These are phyloP conservation scores for Brachypodius melanocephalos DNA, from an alignment of 2,113 vertebrate genomes.

Conservation along the genomic window DNA sequence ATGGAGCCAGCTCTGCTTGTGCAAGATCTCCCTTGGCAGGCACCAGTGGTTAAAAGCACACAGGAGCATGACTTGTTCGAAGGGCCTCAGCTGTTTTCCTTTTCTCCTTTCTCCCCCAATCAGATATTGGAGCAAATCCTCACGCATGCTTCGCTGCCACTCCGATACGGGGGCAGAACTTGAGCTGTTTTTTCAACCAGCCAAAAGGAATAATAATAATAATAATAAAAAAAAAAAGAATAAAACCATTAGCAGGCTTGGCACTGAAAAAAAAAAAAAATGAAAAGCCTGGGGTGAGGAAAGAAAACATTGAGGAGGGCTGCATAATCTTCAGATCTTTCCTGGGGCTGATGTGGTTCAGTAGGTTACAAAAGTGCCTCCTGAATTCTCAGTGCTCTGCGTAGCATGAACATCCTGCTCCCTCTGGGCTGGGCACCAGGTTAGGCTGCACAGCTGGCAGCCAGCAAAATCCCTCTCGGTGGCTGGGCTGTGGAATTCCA, in stretches of 20 bases:
- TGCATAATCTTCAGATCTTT: conserved; percentile 24
- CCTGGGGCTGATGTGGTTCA: conserved; percentile 25
- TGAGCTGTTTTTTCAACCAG: background rate
- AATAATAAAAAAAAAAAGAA: background rate
- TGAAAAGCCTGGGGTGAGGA: background rate
- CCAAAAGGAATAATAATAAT: too few species aligned
- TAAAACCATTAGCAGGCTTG: background rate
- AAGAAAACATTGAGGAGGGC: conserved; percentile 5
- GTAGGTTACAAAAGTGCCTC: conserved; percentile 11
- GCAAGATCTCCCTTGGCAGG: conserved; percentile 36
- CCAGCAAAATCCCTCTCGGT: background rate
- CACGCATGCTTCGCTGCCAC: background rate
- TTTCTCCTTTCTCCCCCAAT: background rate
- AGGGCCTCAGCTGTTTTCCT: conserved; percentile 16
- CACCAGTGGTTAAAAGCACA: background rate
- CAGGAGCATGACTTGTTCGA: conserved; percentile 31
- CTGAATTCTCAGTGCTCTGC: conserved; percentile 51
- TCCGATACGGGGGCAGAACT: background rate
- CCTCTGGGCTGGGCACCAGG: background rate
- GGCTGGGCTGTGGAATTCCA: background rate
- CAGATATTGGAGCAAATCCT: conserved; percentile 26
- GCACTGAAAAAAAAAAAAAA: background rate
- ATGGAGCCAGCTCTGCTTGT: conserved; percentile 51
- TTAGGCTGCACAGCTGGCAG: background rate
- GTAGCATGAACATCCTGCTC: conserved; percentile 45